These are phyloP conservation scores for Podarcis siculus DNA, from an alignment of 2,797 vertebrate genomes.

Conservation along the genomic window DNA sequence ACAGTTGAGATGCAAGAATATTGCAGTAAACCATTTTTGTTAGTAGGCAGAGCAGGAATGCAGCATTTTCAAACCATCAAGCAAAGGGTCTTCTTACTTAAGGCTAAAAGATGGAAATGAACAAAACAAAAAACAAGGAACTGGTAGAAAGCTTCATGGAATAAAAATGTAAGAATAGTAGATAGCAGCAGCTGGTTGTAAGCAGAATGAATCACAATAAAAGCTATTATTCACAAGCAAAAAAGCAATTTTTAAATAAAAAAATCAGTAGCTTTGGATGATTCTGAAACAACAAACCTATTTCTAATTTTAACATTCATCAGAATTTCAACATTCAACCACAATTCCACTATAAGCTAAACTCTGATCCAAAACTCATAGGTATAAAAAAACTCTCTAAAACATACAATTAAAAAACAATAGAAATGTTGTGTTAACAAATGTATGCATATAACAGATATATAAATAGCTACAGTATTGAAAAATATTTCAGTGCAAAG, in stretches of 20 bases:
- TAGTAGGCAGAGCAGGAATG: constrained; percentile 59
- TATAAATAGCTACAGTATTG: constrained; percentile 82
- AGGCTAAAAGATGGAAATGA: constrained; percentile 72
- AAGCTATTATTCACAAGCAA: constrained; percentile 1
- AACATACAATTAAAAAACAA: constrained; percentile 78
- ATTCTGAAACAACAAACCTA: constrained; percentile 38
- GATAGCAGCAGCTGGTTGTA: constrained; percentile 9
- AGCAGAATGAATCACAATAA: neutral
- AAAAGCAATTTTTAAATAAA: constrained; percentile 37
- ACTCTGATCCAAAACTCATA: constrained; percentile 70
- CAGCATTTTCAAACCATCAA: constrained; percentile 56
- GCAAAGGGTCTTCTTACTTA: constrained; percentile 71
- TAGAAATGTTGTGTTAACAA: constrained; percentile 76
- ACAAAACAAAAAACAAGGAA: constrained; percentile 62
- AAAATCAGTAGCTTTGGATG: constrained; percentile 22
- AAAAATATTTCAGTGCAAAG: constrained; percentile 85
- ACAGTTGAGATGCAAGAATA: constrained; percentile 9
- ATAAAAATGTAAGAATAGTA: constrained; percentile 41
- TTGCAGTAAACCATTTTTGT: constrained; percentile 42
- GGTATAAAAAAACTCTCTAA: constrained; percentile 77
- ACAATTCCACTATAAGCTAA: constrained; percentile 65
- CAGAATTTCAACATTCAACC: constrained; percentile 68
- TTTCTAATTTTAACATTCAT: constrained; percentile 67
- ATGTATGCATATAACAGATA: constrained; percentile 76
- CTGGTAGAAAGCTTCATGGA: constrained; percentile 41